Evolutionary conservation across 2,797 vertebrate genomes (phyloP).

Genomic region (Falco peregrinus): DNA sequence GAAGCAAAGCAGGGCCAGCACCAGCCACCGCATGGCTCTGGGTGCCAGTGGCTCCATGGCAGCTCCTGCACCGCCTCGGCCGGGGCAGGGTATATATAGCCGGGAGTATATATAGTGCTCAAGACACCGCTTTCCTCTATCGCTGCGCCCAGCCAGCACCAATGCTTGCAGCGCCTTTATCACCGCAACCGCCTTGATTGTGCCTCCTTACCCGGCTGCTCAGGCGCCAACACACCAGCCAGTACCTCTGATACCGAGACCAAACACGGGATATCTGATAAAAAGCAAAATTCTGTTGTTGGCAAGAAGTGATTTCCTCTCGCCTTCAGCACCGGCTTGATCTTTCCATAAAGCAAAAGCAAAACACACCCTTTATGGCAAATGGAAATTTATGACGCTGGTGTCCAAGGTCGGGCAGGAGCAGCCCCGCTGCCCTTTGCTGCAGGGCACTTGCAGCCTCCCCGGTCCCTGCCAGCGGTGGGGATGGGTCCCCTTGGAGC

Average conservation of each 20-base stretch:
- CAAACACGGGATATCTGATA: not conserved
- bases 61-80: not conserved
- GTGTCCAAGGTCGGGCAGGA: not conserved
- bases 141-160: not conserved
- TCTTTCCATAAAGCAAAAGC: not conserved
- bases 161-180: not conserved
- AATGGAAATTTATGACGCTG: not conserved
- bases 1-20: slow-evolving; percentile 57
- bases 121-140: not conserved
- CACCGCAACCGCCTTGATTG: not conserved
- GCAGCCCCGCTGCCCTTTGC: not conserved
- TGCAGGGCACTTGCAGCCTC: not conserved
- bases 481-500: not conserved
- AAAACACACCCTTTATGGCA: not conserved
- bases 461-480: not conserved
- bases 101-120: not conserved
- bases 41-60: not conserved
- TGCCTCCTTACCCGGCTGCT: not conserved
- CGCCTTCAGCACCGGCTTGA: not conserved
- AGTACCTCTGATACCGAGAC: not conserved
- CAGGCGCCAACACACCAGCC: not conserved
- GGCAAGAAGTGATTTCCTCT: not conserved
- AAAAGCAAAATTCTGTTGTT: not conserved
- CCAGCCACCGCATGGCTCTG: slow-evolving; percentile 53
- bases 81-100: not conserved